Percentiles rank a stretch among this genome's conserved stretches.
Conservation (phyloP, 2,888 invertebrate genomes). For the Pheosia gnoma region DNA sequence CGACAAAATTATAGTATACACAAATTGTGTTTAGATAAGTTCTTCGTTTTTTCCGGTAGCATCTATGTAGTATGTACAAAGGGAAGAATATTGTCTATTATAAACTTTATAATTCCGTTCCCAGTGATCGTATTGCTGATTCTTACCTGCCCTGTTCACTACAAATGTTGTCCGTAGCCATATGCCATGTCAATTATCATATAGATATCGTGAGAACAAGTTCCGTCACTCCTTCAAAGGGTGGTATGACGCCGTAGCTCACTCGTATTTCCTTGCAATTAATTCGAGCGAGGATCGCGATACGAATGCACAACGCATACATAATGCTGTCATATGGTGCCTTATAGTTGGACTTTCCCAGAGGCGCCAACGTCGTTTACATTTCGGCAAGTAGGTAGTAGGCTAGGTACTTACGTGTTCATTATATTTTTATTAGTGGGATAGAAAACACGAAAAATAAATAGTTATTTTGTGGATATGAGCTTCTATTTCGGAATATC, state of each 20-base stretch:
- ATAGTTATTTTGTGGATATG: too few species aligned
- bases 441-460: too few species aligned
- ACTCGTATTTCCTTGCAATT: slow-evolving; percentile 76
- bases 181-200: slow-evolving; percentile 27
- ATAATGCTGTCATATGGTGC: slow-evolving; percentile 71
- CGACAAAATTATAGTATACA: slow-evolving; percentile 5
- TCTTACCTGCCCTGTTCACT: slow-evolving; percentile 12
- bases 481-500: too few species aligned
- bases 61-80: too few species aligned
- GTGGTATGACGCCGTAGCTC: slow-evolving; percentile 67
- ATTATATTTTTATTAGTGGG: too few species aligned
- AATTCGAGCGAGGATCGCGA: slow-evolving; percentile 77
- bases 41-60: too few species aligned
- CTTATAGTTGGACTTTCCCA: slow-evolving; percentile 62
- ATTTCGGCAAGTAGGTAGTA: slow-evolving; percentile 19
- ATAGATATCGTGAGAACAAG: slow-evolving; percentile 67
- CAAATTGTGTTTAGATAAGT: too few species aligned
- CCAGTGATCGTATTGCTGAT: slow-evolving; percentile 35
- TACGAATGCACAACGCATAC: slow-evolving; percentile 69
- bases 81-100: too few species aligned
- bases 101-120: slow-evolving; percentile 27
- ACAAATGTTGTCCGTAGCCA: slow-evolving; percentile 24
- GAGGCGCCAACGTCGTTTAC: slow-evolving; percentile 42
- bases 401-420: too few species aligned
- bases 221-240: slow-evolving; percentile 51